Conservation (phyloP, 2,113 vertebrate species). For the Oncorhynchus masou region DNA sequence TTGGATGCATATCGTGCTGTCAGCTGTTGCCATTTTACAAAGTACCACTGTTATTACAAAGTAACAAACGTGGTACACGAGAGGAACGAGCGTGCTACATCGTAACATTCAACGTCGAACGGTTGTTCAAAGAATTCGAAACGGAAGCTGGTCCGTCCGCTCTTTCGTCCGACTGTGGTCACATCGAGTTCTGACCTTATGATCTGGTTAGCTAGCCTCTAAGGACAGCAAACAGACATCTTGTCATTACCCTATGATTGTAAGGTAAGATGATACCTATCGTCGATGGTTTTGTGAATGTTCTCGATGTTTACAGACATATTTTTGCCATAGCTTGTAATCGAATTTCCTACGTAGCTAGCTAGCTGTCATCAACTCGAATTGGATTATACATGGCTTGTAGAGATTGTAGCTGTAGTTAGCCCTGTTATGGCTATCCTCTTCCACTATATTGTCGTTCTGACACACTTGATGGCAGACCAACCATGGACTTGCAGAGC, state of each 20-base stretch:
- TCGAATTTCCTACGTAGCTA: neutral
- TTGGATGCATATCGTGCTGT: neutral
- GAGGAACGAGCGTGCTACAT: neutral
- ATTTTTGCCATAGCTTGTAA: neutral
- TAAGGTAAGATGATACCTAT: conserved; percentile 30
- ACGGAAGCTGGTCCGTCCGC: conserved; percentile 50
- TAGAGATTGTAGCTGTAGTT: neutral
- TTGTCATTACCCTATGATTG: conserved; percentile 20
- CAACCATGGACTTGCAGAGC: no score
- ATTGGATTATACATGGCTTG: neutral
- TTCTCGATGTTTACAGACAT: neutral
- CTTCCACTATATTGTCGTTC: no score
- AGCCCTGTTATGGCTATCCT: neutral
- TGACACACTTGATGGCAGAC: no score
- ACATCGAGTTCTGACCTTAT: conserved; percentile 41
- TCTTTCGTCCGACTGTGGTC: conserved; percentile 26
- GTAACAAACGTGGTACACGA: neutral
- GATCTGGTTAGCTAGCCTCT: conserved; percentile 12
- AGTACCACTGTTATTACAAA: neutral
- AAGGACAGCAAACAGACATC: conserved; percentile 6
- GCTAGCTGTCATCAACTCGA: neutral
- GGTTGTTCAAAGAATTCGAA: neutral
- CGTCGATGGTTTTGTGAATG: neutral
- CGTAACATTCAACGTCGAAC: neutral
- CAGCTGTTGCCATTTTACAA: neutral